phyloP scores from a whole-genome alignment of 2,888 invertebrate genomes.

The Coelinius sp. region DNA sequence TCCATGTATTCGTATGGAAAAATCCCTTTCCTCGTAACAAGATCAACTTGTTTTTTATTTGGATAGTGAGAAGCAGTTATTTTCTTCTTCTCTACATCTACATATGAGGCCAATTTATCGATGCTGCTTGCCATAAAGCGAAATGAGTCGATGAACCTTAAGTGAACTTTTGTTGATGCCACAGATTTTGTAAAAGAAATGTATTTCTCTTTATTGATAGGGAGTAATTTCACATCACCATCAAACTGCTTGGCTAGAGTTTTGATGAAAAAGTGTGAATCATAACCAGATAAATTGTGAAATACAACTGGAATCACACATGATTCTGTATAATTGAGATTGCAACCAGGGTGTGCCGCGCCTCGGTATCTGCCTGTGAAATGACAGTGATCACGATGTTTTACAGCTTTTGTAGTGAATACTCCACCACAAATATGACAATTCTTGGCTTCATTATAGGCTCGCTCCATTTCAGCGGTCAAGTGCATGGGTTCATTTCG shows the following conservation, averaged over 20 bases:
- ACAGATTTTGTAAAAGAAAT: not conserved
- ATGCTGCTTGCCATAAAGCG: not conserved
- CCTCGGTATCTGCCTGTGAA: not conserved
- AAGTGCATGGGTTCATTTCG: no score
- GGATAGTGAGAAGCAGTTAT: not conserved
- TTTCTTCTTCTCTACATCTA: not conserved
- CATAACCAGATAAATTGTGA: constrained; percentile 47
- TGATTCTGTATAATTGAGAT: no score
- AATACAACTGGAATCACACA: not conserved
- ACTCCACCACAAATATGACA: constrained; percentile 43
- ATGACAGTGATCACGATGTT: not conserved
- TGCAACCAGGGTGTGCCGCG: not conserved
- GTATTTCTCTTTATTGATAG: not conserved
- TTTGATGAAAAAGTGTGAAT: no score
- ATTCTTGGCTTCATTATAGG: constrained; percentile 16
- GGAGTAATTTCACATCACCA: not conserved
- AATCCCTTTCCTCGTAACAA: no score
- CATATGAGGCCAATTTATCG: not conserved
- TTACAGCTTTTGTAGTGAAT: not conserved
- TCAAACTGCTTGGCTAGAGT: not conserved
- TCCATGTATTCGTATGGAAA: not conserved
- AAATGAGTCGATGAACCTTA: not conserved
- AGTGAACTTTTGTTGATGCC: no score
- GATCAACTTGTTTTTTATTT: no score
- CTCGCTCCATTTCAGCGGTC: not conserved